Evolutionary conservation across 2,888 invertebrate species (phyloP).

Genomic region (Hypsopygia costalis): DNA sequence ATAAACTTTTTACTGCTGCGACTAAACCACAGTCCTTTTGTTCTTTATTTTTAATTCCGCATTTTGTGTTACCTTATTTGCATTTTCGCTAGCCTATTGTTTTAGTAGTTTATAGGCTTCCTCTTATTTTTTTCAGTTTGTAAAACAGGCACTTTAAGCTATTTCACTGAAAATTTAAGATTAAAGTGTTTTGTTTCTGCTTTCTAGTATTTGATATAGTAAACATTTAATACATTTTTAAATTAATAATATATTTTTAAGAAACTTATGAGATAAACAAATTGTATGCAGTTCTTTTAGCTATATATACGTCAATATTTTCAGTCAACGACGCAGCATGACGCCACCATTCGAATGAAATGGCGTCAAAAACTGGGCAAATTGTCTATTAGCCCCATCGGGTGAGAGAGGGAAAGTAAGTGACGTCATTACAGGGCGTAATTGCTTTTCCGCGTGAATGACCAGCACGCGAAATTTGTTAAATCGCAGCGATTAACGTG

Average conservation of each 20-base stretch:
- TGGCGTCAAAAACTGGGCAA: slow-evolving; percentile 58
- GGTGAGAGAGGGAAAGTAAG: slow-evolving; percentile 54
- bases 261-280: no score
- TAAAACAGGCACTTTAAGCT: background rate
- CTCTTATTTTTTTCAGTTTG: slow-evolving; percentile 6
- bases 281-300: no score
- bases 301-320: no score
- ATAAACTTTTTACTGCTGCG: slow-evolving; percentile 38
- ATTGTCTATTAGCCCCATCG: slow-evolving; percentile 66
- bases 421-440: slow-evolving; percentile 75
- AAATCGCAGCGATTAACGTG: slow-evolving; percentile 72
- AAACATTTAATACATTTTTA: no score
- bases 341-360: slow-evolving; percentile 34
- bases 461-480: slow-evolving; percentile 69
- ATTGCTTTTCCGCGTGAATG: slow-evolving; percentile 77
- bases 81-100: slow-evolving; percentile 31
- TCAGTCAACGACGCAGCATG: slow-evolving; percentile 12
- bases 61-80: slow-evolving; percentile 39
- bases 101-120: slow-evolving; percentile 18
- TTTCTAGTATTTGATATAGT: no score
- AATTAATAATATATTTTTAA: no score
- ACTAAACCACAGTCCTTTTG: slow-evolving; percentile 29
- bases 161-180: no score
- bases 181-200: no score
- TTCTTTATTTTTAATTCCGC: slow-evolving; percentile 44